Conservation (phyloP, 2,113 vertebrate species). For the Benitochromis conjunctus region DNA sequence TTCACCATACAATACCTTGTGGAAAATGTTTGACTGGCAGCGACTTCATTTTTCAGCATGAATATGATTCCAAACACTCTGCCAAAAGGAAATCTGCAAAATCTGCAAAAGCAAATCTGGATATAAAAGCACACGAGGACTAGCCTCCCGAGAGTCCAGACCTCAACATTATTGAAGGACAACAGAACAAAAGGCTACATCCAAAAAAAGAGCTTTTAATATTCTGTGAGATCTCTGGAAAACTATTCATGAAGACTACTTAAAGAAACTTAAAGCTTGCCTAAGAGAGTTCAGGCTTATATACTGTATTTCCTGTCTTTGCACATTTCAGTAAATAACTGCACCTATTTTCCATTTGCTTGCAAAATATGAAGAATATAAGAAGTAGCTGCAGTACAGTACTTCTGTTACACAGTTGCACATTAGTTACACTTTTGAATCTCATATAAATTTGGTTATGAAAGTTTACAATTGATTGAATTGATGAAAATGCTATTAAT, state of each 20-base stretch:
- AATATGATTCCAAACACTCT: not conserved
- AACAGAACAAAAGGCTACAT: not conserved
- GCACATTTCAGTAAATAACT: not conserved
- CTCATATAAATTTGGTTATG: not conserved
- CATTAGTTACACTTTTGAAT: not conserved
- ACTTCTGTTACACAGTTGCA: not conserved
- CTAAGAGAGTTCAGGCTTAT: too few relatives aligned
- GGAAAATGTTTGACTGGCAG: not conserved
- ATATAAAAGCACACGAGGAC: too few relatives aligned
- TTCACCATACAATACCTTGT: not conserved
- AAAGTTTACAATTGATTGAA: not conserved
- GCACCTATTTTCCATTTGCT: not conserved
- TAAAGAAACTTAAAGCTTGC: too few relatives aligned
- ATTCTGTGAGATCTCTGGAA: not conserved
- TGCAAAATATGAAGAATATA: not conserved
- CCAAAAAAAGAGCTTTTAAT: not conserved
- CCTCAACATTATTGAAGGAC: not conserved
- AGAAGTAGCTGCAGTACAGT: not conserved
- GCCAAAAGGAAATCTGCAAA: too few relatives aligned
- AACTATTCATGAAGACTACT: not conserved
- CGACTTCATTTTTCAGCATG: not conserved
- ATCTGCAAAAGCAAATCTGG: too few relatives aligned
- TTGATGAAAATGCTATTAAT: not conserved
- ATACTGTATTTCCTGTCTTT: too few relatives aligned
- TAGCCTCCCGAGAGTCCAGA: not conserved